Conservation (phyloP, 2,797 vertebrate genomes). For the Decapterus maruadsi region DNA sequence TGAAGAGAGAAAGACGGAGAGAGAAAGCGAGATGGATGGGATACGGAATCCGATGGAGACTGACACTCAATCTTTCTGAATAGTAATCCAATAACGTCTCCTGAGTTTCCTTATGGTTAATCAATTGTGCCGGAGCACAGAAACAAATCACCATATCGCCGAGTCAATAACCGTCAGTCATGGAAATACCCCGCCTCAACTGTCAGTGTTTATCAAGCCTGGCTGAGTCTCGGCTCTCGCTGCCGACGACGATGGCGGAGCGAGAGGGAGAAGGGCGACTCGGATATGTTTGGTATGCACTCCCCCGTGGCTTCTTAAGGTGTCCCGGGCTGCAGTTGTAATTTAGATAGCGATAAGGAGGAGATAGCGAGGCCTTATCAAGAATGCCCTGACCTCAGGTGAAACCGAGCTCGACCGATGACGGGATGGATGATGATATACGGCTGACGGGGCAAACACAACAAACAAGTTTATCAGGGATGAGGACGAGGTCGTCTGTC, state of each 20-base stretch:
- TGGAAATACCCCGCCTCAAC: constrained; percentile 65
- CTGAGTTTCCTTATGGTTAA: constrained; percentile 78
- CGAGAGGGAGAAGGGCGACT: constrained; percentile 17
- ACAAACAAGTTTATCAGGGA: constrained; percentile 64
- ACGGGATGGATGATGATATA: constrained; percentile 59
- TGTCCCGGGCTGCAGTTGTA: constrained; percentile 32
- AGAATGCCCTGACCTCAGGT: constrained; percentile 56
- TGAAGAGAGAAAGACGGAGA: constrained; percentile 60
- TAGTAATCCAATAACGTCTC: constrained; percentile 80
- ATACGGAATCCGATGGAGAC: constrained; percentile 71
- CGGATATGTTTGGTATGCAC: constrained; percentile 57
- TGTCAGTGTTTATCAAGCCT: constrained; percentile 68
- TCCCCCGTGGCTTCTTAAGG: constrained; percentile 8
- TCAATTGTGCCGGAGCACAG: constrained; percentile 73
- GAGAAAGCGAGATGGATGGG: constrained; percentile 73
- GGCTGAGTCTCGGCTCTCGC: constrained; percentile 9
- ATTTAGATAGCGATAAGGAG: constrained; percentile 65
- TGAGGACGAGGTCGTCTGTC: constrained; percentile 13
- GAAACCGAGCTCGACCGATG: constrained; percentile 56
- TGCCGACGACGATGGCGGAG: neutral
- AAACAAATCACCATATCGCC: constrained; percentile 79
- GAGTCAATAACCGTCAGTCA: constrained; percentile 80
- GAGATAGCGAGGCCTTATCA: constrained; percentile 61
- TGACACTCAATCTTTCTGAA: constrained; percentile 82
- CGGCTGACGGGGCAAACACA: constrained; percentile 56